phyloP scores from a whole-genome alignment of 2,113 vertebrate genomes.

The Pagrus major region DNA sequence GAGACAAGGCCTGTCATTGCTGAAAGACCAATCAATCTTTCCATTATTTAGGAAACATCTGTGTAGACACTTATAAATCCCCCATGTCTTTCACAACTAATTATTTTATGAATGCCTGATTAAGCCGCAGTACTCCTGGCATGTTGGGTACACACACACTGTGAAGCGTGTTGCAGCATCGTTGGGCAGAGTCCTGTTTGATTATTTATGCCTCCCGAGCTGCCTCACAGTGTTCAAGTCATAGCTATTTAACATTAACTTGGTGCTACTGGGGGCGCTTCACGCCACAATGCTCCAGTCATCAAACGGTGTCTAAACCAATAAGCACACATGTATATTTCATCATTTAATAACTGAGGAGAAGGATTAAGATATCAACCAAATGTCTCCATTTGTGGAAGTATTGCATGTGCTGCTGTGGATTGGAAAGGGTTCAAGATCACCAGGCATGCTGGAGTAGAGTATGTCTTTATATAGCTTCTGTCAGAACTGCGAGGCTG shows the following conservation, averaged over 20 bases:
- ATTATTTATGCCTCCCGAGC: conserved; percentile 33
- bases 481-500: neutral
- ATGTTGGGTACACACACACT: neutral
- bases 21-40: neutral
- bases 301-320: neutral
- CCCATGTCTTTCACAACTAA: neutral
- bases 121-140: neutral
- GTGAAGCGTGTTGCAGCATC: conserved; percentile 8
- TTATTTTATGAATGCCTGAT: conserved; percentile 24
- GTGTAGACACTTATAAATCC: conserved; percentile 1
- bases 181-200: neutral
- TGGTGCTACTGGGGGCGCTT: neutral
- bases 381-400: neutral
- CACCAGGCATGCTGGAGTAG: neutral
- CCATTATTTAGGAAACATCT: neutral
- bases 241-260: conserved; percentile 30
- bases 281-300: neutral
- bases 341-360: neutral
- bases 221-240: conserved; percentile 19
- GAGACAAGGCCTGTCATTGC: neutral
- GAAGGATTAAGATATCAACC: neutral
- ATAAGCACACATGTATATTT: conserved; percentile 12
- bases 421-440: neutral
- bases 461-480: neutral
- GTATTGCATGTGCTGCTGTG: neutral